Percentiles rank a stretch among this genome's conserved stretches.
Evolutionary conservation across 1,140 invertebrate species (phyloP).

Genomic region (Schmidtea mediterranea): DNA sequence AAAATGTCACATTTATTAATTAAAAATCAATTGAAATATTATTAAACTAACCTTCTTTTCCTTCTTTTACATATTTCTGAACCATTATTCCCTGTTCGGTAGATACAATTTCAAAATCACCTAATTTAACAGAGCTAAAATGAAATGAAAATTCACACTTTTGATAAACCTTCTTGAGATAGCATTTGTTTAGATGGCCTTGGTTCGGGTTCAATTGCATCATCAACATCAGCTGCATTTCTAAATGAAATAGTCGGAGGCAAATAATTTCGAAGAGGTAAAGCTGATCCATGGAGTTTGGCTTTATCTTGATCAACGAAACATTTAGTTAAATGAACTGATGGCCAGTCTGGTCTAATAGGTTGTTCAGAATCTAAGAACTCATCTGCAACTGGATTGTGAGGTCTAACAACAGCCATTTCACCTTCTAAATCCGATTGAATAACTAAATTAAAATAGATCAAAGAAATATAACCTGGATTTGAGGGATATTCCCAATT

Average conservation of each 20-base stretch:
- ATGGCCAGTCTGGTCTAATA: neutral
- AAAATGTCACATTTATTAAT: no score
- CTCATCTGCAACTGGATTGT: neutral
- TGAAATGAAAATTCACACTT: no score
- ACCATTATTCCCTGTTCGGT: neutral
- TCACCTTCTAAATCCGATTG: neutral
- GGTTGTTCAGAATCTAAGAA: constrained; percentile 2
- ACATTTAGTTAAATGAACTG: neutral
- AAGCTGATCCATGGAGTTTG: neutral
- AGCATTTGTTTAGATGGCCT: no score
- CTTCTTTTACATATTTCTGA: neutral
- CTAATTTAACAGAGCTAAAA: neutral
- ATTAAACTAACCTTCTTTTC: neutral
- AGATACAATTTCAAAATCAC: neutral
- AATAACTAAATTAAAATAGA: no score
- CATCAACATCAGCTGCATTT: constrained; percentile 2
- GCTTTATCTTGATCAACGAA: constrained; percentile 3
- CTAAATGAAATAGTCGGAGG: neutral
- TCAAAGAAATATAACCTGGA: no score
- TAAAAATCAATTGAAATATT: no score
- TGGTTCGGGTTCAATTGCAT: neutral
- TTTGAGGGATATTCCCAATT: constrained; percentile 1
- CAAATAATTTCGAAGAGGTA: neutral
- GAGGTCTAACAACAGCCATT: neutral
- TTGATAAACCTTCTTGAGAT: no score